Evolutionary conservation across 2,888 invertebrate species (phyloP).

Genomic region (Herminia tarsipennalis): DNA sequence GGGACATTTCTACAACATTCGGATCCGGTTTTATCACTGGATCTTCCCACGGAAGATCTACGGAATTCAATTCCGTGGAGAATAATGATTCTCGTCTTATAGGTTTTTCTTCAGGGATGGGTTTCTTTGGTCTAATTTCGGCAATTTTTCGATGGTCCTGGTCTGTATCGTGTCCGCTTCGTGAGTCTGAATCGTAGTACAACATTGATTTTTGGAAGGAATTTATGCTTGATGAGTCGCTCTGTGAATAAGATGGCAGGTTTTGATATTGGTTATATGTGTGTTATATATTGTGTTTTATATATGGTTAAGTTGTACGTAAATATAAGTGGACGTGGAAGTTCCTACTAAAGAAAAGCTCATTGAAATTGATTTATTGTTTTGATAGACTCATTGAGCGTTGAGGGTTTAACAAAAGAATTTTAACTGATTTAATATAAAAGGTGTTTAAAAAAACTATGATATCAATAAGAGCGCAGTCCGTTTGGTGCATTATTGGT

Average conservation of each 20-base stretch:
- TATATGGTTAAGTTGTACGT: background rate
- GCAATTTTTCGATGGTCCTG: conserved; percentile 39
- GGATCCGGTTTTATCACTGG: conserved; percentile 39
- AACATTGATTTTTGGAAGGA: conserved; percentile 57
- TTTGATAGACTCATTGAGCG: no score
- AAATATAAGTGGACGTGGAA: no score
- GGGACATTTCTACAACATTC: conserved; percentile 63
- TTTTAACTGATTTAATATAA: no score
- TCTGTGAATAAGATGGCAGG: conserved; percentile 46
- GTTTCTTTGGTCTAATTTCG: conserved; percentile 49
- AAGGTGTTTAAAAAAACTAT: no score
- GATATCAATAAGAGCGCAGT: no score
- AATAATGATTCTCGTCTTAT: conserved; percentile 62
- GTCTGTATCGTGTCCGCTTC: conserved; percentile 53
- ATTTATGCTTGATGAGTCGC: conserved; percentile 72
- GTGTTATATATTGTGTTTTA: background rate
- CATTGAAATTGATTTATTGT: no score
- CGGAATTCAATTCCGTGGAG: conserved; percentile 64
- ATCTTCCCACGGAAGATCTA: conserved; percentile 70
- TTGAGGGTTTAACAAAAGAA: no score
- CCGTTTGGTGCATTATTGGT: no score
- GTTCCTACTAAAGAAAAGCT: no score
- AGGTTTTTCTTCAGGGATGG: conserved; percentile 47
- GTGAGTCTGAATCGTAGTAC: conserved; percentile 70
- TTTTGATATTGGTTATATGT: background rate